phyloP scores from a whole-genome alignment of 2,797 vertebrate species.

The Coendou prehensilis region DNA sequence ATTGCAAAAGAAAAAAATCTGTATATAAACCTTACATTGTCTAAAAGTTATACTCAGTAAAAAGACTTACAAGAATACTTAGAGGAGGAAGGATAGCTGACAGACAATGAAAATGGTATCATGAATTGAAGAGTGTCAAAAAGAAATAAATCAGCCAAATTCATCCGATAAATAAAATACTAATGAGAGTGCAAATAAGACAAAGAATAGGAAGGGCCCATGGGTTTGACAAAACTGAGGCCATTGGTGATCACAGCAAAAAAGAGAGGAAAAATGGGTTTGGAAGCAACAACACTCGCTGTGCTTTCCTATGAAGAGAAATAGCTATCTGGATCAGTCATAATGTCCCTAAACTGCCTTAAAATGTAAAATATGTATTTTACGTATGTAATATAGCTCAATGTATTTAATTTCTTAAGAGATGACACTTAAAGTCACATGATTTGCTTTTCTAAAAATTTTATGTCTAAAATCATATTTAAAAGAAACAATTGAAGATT shows the following conservation, averaged over 20 bases:
- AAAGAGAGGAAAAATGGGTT: neutral
- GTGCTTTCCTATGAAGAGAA: neutral
- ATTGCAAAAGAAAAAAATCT: neutral
- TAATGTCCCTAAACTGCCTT: neutral
- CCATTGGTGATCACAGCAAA: neutral
- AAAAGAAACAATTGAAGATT: neutral
- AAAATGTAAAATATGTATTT: neutral
- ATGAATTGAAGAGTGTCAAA: neutral
- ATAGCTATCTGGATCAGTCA: neutral
- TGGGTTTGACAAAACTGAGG: neutral
- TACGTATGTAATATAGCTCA: neutral
- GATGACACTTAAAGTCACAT: neutral
- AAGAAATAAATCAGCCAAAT: neutral
- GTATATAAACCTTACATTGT: neutral
- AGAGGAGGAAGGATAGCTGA: neutral
- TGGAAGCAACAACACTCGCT: neutral
- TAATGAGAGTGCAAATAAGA: neutral
- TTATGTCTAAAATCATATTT: neutral
- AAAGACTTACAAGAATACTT: neutral
- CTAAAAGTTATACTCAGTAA: neutral
- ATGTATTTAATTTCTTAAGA: constrained; percentile 16
- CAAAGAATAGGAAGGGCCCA: neutral
- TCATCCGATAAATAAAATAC: neutral
- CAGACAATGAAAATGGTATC: neutral
- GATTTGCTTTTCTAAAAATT: neutral